Base-by-base conservation (phyloP, 2,113 vertebrate species). In the Pachyramphus minor region DNA sequence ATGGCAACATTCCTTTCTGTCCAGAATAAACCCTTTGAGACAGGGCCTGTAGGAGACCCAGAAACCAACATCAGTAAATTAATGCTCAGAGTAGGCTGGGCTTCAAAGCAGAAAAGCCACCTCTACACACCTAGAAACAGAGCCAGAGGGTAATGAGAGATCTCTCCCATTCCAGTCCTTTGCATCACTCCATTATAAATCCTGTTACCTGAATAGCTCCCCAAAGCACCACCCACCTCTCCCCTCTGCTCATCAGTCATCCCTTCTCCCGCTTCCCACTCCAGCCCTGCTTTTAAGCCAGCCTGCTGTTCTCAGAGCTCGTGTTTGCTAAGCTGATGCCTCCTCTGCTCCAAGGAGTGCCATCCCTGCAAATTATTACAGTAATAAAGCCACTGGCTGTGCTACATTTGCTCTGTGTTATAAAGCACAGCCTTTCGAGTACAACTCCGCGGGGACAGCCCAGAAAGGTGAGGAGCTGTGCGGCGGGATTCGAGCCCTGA, bases 321-420 rank as follows among this genome's bases (percentile, higher is more conserved):
- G 17, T 86, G 94, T 95, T 95, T 90, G 95, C 94, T 86, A 89
- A 96, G 94, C 86, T 59, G 92, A 86, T 80, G 90, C 89, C 94
- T 93, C 86, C 96, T 86, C 96, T 95, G 89, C 94, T 96, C 88
- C 96, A 39, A 52, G 92, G 94, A 96, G 89, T 85, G 95, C 90
- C 96, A 77, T 89, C 95, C 94, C 91, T 82, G 93, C 95, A 95
- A 91, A 95, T 96, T 96, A 96, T 93, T 79, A 24, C 95, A 69
- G 93, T 71, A 95, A 96, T 95, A 96, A 92, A 95, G 91, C 15
- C 87, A 33, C 94, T 87, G 89, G 87, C 95, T 95, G 84, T 79
- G 94, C 94, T 80, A 42, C 91, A 69, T 95, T 91, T 95, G 91
- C 93, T 79, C 92, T 92, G 84, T 68, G 84, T 49, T 87, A 64